Conservation (phyloP, 30 jellyfish, hydroid and myxozoan genomes). For the Mastigias papua region DNA sequence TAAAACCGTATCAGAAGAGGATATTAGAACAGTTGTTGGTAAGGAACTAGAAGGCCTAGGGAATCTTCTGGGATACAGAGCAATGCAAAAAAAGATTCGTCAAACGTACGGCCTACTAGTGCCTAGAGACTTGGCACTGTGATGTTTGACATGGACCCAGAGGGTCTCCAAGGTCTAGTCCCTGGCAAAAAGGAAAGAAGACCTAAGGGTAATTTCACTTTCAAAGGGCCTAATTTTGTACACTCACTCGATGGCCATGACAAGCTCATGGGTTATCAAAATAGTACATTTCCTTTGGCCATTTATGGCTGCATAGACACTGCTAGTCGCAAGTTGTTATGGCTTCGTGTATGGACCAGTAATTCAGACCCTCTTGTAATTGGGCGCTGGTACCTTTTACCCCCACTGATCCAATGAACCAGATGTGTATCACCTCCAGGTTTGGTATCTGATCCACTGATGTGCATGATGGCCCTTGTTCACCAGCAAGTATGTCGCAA, state of each 20-base stretch:
- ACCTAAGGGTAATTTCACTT: constrained; percentile 10
- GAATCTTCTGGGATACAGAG: constrained; percentile 45
- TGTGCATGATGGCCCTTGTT: no score
- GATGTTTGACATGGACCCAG: constrained; percentile 53
- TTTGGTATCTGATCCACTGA: no score
- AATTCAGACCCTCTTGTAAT: constrained; percentile 43
- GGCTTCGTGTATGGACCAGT: constrained; percentile 42
- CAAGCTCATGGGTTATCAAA: no score
- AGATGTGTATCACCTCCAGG: no score
- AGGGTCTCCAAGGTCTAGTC: constrained; percentile 11
- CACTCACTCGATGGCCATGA: no score
- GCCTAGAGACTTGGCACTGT: constrained; percentile 13
- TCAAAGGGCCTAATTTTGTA: constrained; percentile 27
- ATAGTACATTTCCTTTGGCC: no score
- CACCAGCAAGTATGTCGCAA: no score
- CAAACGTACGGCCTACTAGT: constrained; percentile 42
- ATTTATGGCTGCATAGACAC: no score
- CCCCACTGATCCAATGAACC: no score
- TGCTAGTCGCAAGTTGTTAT: constrained; percentile 43
- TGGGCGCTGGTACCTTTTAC: constrained; percentile 47
- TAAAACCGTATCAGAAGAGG: background rate
- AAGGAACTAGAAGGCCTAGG: constrained; percentile 55
- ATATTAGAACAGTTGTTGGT: constrained; percentile 40
- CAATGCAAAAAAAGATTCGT: constrained; percentile 46
- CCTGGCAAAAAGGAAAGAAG: background rate